Evolutionary conservation across 2,888 invertebrate species (phyloP), one percentile per base, ranked within the genome.

Genomic region (Athalia cordata): DNA sequence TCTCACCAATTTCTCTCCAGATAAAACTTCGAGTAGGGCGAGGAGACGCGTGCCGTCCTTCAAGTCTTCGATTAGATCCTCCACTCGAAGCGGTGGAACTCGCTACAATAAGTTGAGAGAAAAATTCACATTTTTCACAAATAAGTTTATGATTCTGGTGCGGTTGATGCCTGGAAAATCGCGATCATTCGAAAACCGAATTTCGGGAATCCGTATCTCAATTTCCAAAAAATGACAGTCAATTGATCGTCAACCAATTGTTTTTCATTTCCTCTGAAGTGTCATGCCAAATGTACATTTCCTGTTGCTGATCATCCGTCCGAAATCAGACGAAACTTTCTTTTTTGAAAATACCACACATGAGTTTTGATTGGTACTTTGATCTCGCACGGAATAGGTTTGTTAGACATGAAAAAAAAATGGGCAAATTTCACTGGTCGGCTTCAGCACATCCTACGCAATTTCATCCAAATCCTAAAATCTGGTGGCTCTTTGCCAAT

Each of bases 1-100:
- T 11, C 93, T 93, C 90, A 97, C 97, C 95, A 98, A 92, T 92
- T 96, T 96, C 92, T 98, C 98, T 86, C 98, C 98, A 79, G 98
- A 98, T 83, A 99, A 92, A 85, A 98, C 97, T 93, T 99, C 98
- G 84, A 99, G 93, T 87, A 99, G 92, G 83, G 97, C 97, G 89
- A 99, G 93, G 79, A 99, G 93, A 90, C 95, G 96, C 78, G 97
- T 97, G 85, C 99, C 99, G 94, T 98, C 98, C 91, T 97, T 97
- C 85, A 99, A 93, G 91, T 99, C 98, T 87, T 97, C 96, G 90
- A 98, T 98, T 90, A 99, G 93, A 90, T 99, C 97, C 87, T 97
- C 95, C 87, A 99, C 95, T 90, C 96, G 95, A 91, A 97, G 93
- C 88, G 98, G 97, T 91, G 98, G 98, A 92, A 95, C 94, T 91